Conservation (phyloP, 2,113 vertebrate genomes). For the Perca flavescens region DNA sequence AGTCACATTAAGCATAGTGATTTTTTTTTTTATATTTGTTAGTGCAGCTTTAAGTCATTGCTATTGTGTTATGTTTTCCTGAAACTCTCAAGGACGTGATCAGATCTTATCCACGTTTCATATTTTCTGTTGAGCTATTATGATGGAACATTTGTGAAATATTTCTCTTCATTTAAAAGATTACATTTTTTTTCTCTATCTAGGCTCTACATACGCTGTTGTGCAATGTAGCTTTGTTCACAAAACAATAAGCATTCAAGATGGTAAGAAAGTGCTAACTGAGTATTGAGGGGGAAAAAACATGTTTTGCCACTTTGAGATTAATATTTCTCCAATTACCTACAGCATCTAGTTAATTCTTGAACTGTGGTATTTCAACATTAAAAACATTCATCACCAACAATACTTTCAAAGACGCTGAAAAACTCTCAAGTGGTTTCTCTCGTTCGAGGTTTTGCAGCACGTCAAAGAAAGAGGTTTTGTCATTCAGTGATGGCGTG, state of each 20-base stretch:
- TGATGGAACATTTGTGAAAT: background rate
- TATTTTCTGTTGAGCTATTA: background rate
- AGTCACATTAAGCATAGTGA: background rate
- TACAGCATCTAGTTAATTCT: background rate
- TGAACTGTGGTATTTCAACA: background rate
- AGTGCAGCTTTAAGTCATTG: background rate
- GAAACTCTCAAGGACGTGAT: background rate
- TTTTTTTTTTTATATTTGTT: too few species aligned
- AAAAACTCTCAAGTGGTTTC: background rate
- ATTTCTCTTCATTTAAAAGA: background rate
- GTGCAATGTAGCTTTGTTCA: background rate
- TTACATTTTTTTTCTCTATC: background rate
- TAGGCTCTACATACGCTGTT: background rate
- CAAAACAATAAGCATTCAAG: background rate
- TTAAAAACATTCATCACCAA: background rate
- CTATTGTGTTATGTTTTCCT: background rate
- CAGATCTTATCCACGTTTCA: background rate
- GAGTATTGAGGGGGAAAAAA: background rate
- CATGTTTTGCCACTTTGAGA: background rate
- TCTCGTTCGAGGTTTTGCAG: conserved; percentile 4
- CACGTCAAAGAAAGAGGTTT: conserved; percentile 5
- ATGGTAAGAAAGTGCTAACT: background rate
- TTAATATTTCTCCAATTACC: background rate
- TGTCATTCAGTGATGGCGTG: conserved; percentile 5
- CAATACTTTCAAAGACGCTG: background rate